These are phyloP conservation scores for Dicycla oo DNA, from an alignment of 2,888 invertebrate species.

Conservation along the genomic window DNA sequence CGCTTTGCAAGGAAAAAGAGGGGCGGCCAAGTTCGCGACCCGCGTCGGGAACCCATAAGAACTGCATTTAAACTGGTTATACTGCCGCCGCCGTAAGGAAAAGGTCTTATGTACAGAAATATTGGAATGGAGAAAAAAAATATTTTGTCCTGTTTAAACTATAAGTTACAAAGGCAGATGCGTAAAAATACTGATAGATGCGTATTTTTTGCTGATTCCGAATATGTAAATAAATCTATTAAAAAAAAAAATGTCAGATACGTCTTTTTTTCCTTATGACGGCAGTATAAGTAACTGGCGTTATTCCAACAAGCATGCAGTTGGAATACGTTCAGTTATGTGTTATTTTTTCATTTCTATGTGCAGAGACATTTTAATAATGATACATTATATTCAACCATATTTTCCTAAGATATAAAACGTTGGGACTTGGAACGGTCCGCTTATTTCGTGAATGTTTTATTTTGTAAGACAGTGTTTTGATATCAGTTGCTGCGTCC, in stretches of 20 bases:
- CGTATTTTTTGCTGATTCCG: too few relatives aligned
- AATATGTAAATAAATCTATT: too few relatives aligned
- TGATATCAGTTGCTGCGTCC: constrained; percentile 6
- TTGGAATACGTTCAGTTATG: constrained; percentile 58
- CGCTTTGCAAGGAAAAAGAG: constrained; percentile 34
- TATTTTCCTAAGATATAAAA: constrained; percentile 49
- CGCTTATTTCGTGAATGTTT: constrained; percentile 32
- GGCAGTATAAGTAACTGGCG: constrained; percentile 68
- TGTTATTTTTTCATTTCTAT: constrained; percentile 65
- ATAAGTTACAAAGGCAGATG: too few relatives aligned
- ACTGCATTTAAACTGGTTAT: constrained; percentile 64
- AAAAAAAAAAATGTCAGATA: too few relatives aligned
- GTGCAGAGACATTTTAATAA: constrained; percentile 64
- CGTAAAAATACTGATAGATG: too few relatives aligned
- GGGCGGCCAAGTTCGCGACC: constrained; percentile 45
- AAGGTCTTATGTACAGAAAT: too few relatives aligned
- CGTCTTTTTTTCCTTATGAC: too few relatives aligned
- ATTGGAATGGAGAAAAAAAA: too few relatives aligned
- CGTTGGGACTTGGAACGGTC: constrained; percentile 17
- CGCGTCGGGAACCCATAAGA: constrained; percentile 49
- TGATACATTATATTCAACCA: constrained; percentile 55
- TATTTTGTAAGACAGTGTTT: constrained; percentile 17
- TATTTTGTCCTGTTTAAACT: too few relatives aligned
- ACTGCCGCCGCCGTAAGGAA: too few relatives aligned
- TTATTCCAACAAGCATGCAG: constrained; percentile 60